A percentile compares a stretch with the other conserved stretches of the same genome.
These are phyloP conservation scores for Saccopteryx bilineata DNA, from an alignment of 2,113 vertebrate species.

Conservation along the genomic window DNA sequence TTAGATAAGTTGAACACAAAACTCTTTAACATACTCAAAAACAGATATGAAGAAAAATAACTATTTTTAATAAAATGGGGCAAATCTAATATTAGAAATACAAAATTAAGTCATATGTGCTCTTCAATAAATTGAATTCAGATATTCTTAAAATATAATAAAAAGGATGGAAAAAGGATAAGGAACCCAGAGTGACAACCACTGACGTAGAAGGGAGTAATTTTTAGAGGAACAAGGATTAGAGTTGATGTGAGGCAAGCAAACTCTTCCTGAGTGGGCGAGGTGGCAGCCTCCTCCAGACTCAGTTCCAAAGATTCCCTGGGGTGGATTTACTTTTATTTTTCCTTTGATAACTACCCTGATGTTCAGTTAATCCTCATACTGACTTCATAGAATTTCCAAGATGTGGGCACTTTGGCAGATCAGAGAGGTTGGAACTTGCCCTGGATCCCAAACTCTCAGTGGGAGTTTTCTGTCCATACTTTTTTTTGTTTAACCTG, in stretches of 20 bases:
- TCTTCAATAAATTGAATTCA: background rate
- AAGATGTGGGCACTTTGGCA: background rate
- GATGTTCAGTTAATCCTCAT: background rate
- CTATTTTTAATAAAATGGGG: background rate
- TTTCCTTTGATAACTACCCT: background rate
- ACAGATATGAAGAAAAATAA: background rate
- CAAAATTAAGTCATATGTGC: background rate
- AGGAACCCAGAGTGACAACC: background rate
- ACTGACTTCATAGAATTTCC: background rate
- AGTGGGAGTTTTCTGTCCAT: background rate
- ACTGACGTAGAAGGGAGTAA: rapidly evolving
- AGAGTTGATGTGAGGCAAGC: too few species aligned
- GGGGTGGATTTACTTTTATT: background rate
- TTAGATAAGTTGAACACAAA: background rate
- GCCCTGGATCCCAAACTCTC: background rate
- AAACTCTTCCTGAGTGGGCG: background rate
- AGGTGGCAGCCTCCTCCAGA: background rate
- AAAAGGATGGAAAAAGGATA: background rate
- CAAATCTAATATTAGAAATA: conserved; percentile 5
- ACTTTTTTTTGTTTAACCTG: background rate
- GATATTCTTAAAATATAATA: background rate
- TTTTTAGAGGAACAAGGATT: background rate
- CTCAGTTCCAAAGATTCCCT: background rate
- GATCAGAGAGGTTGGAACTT: background rate
- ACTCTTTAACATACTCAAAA: background rate